Percentiles rank a stretch among this genome's conserved stretches.
phyloP scores from a whole-genome alignment of 2,888 invertebrate species.

The Andricus curvator region DNA sequence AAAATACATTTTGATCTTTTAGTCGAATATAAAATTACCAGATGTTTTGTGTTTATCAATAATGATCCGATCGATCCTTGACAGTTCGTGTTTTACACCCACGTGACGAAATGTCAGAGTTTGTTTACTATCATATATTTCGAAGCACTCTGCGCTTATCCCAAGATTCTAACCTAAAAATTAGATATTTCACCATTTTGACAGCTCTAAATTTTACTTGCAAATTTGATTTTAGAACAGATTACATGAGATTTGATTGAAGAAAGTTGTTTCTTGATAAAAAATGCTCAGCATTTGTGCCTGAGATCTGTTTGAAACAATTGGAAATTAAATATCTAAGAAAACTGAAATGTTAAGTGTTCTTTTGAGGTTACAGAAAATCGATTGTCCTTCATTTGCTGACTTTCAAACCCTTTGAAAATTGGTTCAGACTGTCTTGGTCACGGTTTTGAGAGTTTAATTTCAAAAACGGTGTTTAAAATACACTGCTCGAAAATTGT shows the following conservation, averaged over 20 bases:
- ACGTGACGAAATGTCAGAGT: slow-evolving; percentile 20
- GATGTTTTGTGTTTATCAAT: background rate
- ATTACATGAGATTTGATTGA: background rate
- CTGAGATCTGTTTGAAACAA: background rate
- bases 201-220: background rate
- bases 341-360: background rate
- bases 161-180: slow-evolving; percentile 18
- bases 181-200: background rate
- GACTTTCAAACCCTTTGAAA: background rate
- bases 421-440: background rate
- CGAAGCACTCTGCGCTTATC: background rate
- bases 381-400: slow-evolving; percentile 42
- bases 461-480: background rate
- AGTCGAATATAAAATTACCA: background rate
- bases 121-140: slow-evolving; percentile 27
- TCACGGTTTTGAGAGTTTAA: background rate
- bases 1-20: background rate
- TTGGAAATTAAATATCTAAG: background rate
- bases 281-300: background rate
- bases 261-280: background rate
- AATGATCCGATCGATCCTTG: background rate
- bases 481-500: background rate
- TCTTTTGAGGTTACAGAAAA: slow-evolving; percentile 21
- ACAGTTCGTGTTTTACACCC: background rate
- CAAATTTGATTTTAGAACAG: background rate